Evolutionary conservation across 2,797 vertebrate genomes (phyloP).

Genomic region (Zenarchopterus dispar): DNA sequence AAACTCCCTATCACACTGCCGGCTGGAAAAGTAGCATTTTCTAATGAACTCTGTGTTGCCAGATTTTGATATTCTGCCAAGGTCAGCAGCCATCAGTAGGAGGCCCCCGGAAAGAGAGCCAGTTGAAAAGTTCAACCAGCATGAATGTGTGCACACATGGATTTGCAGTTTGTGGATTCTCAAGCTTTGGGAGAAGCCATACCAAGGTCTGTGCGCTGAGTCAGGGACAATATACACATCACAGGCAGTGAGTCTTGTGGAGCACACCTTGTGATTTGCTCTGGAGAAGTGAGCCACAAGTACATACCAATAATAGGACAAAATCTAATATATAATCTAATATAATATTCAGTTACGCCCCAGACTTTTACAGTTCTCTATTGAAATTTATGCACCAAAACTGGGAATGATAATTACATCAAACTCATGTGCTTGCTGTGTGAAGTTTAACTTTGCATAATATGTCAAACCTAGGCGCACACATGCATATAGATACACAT

Average conservation of each 20-base stretch:
- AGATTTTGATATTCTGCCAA: slow-evolving; percentile 72
- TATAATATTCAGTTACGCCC: slow-evolving; percentile 27
- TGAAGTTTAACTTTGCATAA: slow-evolving; percentile 62
- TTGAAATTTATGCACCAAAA: slow-evolving; percentile 40
- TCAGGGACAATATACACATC: slow-evolving; percentile 45
- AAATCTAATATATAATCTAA: slow-evolving; percentile 55
- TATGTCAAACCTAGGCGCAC: slow-evolving; percentile 44
- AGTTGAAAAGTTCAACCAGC: slow-evolving; percentile 75
- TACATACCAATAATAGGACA: slow-evolving; percentile 25
- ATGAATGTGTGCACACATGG: slow-evolving; percentile 45
- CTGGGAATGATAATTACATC: slow-evolving; percentile 55
- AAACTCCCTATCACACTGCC: slow-evolving; percentile 24
- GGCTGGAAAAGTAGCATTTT: slow-evolving; percentile 49
- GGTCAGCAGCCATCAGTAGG: slow-evolving; percentile 75
- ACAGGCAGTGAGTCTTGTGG: slow-evolving; percentile 48
- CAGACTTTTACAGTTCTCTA: slow-evolving; percentile 9
- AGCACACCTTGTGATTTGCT: slow-evolving; percentile 34
- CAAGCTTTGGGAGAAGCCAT: slow-evolving; percentile 20
- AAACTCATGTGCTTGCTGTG: slow-evolving; percentile 49
- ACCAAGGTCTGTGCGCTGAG: slow-evolving; percentile 39
- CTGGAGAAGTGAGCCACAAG: slow-evolving; percentile 26
- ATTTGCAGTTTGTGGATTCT: slow-evolving; percentile 25
- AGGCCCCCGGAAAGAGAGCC: slow-evolving; percentile 50
- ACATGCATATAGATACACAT: slow-evolving; percentile 41
- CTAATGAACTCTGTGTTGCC: slow-evolving; percentile 56